Conservation (phyloP, 2,888 invertebrate genomes). For the Cerastis leucographa region DNA sequence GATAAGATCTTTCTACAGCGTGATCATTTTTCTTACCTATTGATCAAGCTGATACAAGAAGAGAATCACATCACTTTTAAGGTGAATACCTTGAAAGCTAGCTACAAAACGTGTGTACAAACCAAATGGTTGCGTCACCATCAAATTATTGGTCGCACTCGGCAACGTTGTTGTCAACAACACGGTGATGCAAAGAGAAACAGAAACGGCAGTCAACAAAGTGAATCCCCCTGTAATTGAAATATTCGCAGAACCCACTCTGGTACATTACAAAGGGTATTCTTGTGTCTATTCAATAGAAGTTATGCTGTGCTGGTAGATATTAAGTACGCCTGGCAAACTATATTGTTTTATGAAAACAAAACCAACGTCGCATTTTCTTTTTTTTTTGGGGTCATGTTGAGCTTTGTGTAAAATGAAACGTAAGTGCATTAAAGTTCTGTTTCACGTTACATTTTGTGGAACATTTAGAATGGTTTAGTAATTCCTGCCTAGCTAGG, state of each 20-base stretch:
- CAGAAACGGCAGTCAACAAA: conserved; percentile 29
- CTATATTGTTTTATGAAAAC: conserved; percentile 25
- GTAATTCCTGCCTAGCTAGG: neutral
- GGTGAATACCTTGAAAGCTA: neutral
- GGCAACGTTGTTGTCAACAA: conserved; percentile 12
- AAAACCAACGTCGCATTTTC: neutral
- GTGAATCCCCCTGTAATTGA: conserved; percentile 30
- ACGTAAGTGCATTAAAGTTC: neutral
- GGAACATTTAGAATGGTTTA: neutral
- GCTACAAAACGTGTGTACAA: neutral
- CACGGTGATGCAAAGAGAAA: conserved; percentile 19
- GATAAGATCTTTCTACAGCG: neutral
- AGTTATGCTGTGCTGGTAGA: conserved; percentile 21
- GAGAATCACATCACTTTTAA: neutral
- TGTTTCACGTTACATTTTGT: neutral
- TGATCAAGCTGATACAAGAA: neutral
- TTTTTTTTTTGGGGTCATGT: conserved; percentile 2
- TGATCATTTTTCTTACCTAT: neutral
- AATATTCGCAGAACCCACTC: conserved; percentile 26
- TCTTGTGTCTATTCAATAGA: conserved; percentile 33
- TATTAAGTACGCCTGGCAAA: conserved; percentile 41
- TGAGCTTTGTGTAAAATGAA: neutral
- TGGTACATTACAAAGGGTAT: conserved; percentile 32
- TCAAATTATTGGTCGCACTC: conserved; percentile 18
- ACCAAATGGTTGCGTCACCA: conserved; percentile 3